Evolutionary conservation across 2,113 vertebrate species (phyloP), one percentile per base, ranked within the genome.

Genomic region (Microcebus griseorufus): DNA sequence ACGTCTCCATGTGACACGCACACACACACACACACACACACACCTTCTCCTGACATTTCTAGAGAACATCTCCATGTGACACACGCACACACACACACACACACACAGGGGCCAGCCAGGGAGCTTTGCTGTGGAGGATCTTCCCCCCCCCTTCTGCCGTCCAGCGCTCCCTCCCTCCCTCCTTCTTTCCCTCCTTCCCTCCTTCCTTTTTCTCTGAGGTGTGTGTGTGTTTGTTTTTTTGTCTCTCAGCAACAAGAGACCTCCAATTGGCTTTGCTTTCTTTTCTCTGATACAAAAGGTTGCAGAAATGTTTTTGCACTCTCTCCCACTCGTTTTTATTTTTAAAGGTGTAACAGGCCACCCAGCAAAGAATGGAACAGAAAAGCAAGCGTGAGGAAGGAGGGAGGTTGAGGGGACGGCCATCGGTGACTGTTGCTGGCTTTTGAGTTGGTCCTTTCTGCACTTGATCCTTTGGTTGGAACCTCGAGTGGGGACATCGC

Each of bases 401-500:
- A 8, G 37, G 39, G 39, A 8, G n/a, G 32, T 5, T 1, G 29
- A 0, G 11, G 22, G 0, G 23, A 13, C 3, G 1, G 27, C 37
- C 11, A 4, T 5, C 14, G 4, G 23, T 12, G 29, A 13, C 32
- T 42, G 13, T 25, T 25, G 39, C 76, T 37, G 3, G 18, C n/a
- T 64, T 73, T 73, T 48, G 22, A 81, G 29, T 12, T 39, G 20
- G 60, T 18, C 75, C 27, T n/a, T 10, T 53, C 39, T 51, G 60
- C 9, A 3, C 37, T 18, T 0, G 1, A 20, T 1, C 18, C 10
- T 27, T 70, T 25, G 9, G 51, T 89, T 42, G 13, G 27, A 32
- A 6, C 14, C 48, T 42, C 34, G 7, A 25, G 20, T 11, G 55
- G 25, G 11, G 8, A 64, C 42, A 9, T 17, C 27, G 1, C n/a